These are phyloP conservation scores for Microtus pennsylvanicus DNA, from an alignment of 2,113 vertebrate species.

Conservation along the genomic window DNA sequence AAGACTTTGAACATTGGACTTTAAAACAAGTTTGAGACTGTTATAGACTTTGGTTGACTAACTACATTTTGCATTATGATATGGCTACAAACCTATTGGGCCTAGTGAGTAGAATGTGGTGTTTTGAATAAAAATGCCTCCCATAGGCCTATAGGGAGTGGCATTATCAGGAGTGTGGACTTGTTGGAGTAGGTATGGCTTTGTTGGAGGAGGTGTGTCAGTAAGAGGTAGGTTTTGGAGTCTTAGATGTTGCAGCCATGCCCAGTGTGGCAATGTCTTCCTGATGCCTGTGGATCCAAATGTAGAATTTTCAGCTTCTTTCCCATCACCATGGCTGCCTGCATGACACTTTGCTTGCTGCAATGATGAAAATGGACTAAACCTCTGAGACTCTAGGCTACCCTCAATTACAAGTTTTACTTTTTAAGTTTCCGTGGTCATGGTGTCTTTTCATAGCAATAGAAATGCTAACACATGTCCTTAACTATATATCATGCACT, in stretches of 20 bases:
- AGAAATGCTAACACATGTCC: background rate
- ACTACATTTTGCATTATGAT: background rate
- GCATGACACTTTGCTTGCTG: background rate
- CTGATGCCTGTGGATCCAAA: background rate
- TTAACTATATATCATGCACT: background rate
- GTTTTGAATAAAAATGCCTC: background rate
- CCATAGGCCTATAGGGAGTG: background rate
- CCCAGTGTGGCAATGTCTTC: background rate
- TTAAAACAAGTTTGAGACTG: background rate
- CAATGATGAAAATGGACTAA: background rate
- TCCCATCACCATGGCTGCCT: background rate
- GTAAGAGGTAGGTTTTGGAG: background rate
- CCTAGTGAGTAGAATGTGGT: background rate
- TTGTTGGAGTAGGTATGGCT: background rate
- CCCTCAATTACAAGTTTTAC: background rate
- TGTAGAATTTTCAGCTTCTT: background rate
- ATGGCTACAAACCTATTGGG: background rate
- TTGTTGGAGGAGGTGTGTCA: background rate
- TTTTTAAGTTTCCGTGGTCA: background rate
- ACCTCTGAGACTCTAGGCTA: background rate
- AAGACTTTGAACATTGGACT: background rate
- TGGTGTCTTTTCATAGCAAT: background rate
- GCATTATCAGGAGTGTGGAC: background rate
- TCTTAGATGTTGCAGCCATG: background rate
- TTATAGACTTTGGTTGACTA: background rate